Base-by-base conservation (phyloP, 2,888 invertebrate species). In the Ectemnius lituratus region DNA sequence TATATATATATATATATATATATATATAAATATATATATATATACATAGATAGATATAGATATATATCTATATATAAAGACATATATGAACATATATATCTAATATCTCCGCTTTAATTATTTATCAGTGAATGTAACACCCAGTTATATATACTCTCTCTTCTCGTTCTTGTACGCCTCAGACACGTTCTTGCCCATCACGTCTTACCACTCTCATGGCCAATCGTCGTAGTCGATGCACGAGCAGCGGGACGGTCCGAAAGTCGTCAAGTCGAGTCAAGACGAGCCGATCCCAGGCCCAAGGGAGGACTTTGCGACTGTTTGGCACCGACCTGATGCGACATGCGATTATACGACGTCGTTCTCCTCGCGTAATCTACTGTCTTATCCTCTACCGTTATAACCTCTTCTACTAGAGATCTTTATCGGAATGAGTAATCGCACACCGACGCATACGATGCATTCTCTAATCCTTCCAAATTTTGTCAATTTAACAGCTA, bases 101-200 rank as follows among this genome's bases (percentile, higher is more conserved):
- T 37, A 37, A 37, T 37, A 73, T 70, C 73, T 70, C 74, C 70
- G 67, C 74, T 76, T 66, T 74, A 70, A 74, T 66, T 37, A 37
- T 37, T 37, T 37, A 37, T 70, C 74, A 72, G 72, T 82, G 80
- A 75, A 82, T 82, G 82, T 80, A 79, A 74, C 81, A 70, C 63
- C 66, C 75, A 82, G 68, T 76, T 78, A 78, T 79, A 74, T 78
- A 82, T 77, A 82, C 80, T 80, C 77, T 81, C 76, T 84, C 80
- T 84, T 83, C 78, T 83, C 82, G 81, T 83, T 83, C 84, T 84
- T 83, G 82, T 83, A 83, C 84, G 79, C 74, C 84, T 82, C 84
- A 84, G 84, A 84, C 84, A 83, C 82, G 82, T 84, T 83, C 84
- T 84, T 83, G 82, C 79, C 81, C 81, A 82, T 83, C 83, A 84